Conservation (phyloP, 2,113 vertebrate genomes). For the Chinchilla lanigera region DNA sequence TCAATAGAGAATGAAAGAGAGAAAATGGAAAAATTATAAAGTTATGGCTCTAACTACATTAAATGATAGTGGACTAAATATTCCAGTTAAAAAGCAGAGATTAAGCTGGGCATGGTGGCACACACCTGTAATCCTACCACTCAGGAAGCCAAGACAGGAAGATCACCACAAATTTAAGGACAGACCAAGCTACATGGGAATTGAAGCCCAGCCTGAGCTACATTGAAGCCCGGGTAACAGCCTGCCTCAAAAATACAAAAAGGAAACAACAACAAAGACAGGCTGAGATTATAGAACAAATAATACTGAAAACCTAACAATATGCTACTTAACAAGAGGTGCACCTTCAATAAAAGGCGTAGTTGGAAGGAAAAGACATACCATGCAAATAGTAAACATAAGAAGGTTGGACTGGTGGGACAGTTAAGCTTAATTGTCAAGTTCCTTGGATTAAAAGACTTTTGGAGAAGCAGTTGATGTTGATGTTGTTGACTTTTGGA, state of each 20-base stretch:
- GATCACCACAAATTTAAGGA: background rate
- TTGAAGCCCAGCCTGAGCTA: background rate
- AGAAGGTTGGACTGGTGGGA: background rate
- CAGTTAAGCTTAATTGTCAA: background rate
- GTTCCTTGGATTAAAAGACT: background rate
- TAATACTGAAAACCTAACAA: background rate
- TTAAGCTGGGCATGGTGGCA: background rate
- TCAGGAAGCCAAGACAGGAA: background rate
- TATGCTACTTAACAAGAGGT: background rate
- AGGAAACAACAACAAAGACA: background rate
- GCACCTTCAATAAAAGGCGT: background rate
- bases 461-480: background rate
- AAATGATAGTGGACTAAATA: slow-evolving; percentile 16
- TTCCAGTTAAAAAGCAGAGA: background rate
- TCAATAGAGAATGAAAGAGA: background rate
- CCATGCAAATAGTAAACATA: background rate
- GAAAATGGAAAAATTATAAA: slow-evolving; percentile 2
- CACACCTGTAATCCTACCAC: background rate
- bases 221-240: background rate
- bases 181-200: no score
- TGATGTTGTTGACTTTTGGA: no score
- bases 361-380: background rate
- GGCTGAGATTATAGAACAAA: background rate
- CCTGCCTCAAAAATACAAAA: background rate
- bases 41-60: background rate